phyloP scores from a whole-genome alignment of 1,140 invertebrate genomes.

The Gerris buenoi region DNA sequence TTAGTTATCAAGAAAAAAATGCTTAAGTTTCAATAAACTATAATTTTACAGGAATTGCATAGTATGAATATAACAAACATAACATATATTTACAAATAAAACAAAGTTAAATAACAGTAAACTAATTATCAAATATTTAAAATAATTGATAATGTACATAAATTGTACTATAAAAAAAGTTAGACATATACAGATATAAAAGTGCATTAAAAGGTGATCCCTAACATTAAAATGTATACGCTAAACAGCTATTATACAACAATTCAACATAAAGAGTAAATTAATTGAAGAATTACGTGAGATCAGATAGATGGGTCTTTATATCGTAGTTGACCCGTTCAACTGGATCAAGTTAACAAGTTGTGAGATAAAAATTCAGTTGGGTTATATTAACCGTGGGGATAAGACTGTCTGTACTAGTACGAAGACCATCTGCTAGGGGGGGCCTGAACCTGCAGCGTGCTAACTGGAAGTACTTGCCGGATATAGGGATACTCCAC shows the following conservation, averaged over 20 bases:
- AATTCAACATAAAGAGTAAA: not conserved
- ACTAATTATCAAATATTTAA: not conserved
- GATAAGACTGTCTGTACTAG: not conserved
- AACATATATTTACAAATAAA: not conserved
- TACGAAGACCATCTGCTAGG: not conserved
- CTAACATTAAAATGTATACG: not conserved
- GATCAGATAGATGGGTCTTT: not conserved
- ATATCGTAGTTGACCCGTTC: not conserved
- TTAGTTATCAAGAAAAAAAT: not conserved
- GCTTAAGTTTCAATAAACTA: not conserved
- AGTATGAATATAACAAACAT: too few relatives aligned
- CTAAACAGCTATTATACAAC: not conserved
- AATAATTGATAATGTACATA: not conserved
- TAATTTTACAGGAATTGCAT: not conserved
- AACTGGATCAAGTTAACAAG: not conserved
- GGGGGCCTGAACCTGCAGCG: slow-evolving; percentile 1
- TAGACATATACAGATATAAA: not conserved
- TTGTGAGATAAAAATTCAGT: not conserved
- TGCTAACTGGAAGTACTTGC: slow-evolving; percentile 13
- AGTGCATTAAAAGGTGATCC: not conserved
- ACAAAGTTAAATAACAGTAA: not conserved
- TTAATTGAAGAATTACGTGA: not conserved
- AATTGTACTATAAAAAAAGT: not conserved
- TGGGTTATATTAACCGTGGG: not conserved
- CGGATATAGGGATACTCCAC: not conserved